phyloP scores from a whole-genome alignment of 2,113 vertebrate species.

The Struthio camelus region DNA sequence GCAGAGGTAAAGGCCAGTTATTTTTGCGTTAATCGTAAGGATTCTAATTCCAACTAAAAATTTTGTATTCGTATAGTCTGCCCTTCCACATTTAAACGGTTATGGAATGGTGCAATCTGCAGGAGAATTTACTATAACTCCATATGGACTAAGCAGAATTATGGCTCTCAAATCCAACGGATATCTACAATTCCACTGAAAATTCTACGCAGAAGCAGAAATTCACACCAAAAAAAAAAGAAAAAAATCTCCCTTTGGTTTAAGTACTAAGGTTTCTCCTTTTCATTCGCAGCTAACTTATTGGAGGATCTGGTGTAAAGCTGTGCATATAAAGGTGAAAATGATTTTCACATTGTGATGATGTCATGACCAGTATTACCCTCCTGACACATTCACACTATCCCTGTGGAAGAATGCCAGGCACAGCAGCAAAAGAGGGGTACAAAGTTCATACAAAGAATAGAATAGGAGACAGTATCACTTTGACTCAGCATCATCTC shows the following conservation, averaged over 20 bases:
- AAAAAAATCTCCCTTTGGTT: background rate
- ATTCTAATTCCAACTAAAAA: background rate
- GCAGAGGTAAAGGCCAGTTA: background rate
- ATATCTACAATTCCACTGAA: background rate
- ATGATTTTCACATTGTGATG: background rate
- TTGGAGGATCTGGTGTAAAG: background rate
- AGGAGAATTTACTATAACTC: background rate
- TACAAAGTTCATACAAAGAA: background rate
- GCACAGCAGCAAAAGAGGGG: background rate
- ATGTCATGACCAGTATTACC: background rate
- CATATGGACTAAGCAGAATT: background rate
- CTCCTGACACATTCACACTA: background rate
- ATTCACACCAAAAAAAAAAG: background rate
- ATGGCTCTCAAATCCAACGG: background rate
- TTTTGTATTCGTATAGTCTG: background rate
- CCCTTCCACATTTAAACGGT: background rate
- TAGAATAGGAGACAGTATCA: background rate
- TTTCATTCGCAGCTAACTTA: background rate
- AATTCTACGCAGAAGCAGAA: background rate
- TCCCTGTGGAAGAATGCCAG: background rate
- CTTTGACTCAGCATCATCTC: background rate
- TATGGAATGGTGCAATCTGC: background rate
- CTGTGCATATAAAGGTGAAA: background rate
- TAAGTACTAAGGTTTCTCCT: background rate
- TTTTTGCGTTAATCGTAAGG: background rate